phyloP scores from a whole-genome alignment of 1,140 invertebrate genomes.

The Drepana arcuata region DNA sequence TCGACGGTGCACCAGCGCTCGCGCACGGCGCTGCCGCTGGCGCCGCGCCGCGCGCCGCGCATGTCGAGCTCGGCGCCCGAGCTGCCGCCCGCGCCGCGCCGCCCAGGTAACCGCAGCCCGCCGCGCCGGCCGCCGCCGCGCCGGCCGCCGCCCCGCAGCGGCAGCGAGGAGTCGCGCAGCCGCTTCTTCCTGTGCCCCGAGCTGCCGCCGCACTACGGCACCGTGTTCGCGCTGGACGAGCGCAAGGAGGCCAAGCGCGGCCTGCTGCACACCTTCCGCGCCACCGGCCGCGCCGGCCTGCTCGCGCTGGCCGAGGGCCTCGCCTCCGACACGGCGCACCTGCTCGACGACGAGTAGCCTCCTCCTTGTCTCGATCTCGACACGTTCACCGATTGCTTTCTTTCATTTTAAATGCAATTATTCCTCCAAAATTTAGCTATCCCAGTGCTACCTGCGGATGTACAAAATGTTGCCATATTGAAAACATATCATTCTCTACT shows the following conservation, averaged over 20 bases:
- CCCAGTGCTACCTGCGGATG: constrained; percentile 3
- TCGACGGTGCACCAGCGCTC: constrained; percentile 93
- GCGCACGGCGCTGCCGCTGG: constrained; percentile 79
- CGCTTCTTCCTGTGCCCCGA: constrained; percentile 37
- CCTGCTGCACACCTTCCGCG: constrained; percentile 43
- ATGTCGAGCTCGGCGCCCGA: constrained; percentile 43
- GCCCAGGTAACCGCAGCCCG: constrained; percentile 74
- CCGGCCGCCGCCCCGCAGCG: constrained; percentile 29
- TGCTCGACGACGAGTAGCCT: constrained; percentile 47
- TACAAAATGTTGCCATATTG: constrained; percentile 44
- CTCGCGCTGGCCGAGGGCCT: constrained; percentile 32
- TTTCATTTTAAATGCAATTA: no score
- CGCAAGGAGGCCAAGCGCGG: constrained; percentile 25
- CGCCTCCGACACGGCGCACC: constrained; percentile 40
- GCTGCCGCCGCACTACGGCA: constrained; percentile 41
- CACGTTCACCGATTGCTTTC: no score
- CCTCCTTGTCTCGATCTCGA: no score
- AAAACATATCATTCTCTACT: constrained; percentile 53
- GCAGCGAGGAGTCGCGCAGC: constrained; percentile 27
- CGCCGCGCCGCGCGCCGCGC: constrained; percentile 39
- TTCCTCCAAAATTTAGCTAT: no score
- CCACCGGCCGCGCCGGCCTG: constrained; percentile 44
- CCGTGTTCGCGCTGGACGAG: constrained; percentile 33
- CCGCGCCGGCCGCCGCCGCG: constrained; percentile 28
- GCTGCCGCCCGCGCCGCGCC: constrained; percentile 70